A percentile compares a stretch with the other conserved stretches of the same genome.
These are phyloP conservation scores for Isurus oxyrinchus DNA, from an alignment of 2,113 vertebrate genomes.

Conservation along the genomic window DNA sequence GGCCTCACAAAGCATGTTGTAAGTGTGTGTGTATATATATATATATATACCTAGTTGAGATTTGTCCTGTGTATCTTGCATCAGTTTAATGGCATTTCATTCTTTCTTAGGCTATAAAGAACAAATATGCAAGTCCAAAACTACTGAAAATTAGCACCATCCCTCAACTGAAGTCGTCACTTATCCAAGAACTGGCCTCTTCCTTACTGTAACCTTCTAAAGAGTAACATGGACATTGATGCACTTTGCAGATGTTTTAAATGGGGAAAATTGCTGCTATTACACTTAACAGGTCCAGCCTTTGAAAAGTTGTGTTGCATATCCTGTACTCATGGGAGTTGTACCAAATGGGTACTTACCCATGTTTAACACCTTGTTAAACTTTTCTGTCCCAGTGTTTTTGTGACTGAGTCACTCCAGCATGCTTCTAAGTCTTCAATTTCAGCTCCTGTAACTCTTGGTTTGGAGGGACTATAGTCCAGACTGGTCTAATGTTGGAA, in stretches of 20 bases:
- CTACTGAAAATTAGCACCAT: slow-evolving; percentile 75
- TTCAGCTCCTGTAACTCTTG: background rate
- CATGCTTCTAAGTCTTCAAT: background rate
- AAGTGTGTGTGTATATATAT: too few relatives aligned
- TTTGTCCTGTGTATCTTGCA: background rate
- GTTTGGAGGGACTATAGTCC: background rate
- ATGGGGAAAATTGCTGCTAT: background rate
- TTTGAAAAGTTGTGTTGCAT: background rate
- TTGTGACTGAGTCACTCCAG: background rate
- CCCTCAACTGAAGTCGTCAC: slow-evolving; percentile 62
- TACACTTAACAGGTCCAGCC: background rate
- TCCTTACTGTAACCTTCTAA: slow-evolving; percentile 46
- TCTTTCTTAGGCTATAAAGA: slow-evolving; percentile 70
- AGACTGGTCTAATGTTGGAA: background rate
- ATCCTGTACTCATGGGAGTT: background rate
- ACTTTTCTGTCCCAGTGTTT: background rate
- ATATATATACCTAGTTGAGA: background rate
- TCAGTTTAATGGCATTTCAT: background rate
- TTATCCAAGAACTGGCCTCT: slow-evolving; percentile 62
- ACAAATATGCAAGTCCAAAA: slow-evolving; percentile 76
- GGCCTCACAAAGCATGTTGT: slow-evolving; percentile 72
- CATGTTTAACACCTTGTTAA: background rate
- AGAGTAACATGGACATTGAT: background rate
- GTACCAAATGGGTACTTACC: background rate
- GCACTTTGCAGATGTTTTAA: background rate